A percentile compares a stretch with the other conserved stretches of the same genome.
These are phyloP conservation scores for Drosophila basisetae DNA, from an alignment of 2,888 invertebrate genomes.

Conservation along the genomic window DNA sequence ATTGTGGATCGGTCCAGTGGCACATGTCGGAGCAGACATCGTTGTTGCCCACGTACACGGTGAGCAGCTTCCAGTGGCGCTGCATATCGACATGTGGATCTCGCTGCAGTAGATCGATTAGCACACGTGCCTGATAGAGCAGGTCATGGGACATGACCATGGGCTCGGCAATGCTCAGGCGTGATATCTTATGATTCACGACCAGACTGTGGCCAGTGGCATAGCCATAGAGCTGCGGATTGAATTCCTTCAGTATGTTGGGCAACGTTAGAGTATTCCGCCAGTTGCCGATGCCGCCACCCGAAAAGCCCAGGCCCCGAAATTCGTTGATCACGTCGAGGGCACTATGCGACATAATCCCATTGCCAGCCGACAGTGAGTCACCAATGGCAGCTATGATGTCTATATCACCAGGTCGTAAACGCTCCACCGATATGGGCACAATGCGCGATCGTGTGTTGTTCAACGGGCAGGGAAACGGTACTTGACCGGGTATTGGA, in stretches of 20 bases:
- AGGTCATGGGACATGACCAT: slow-evolving; percentile 81
- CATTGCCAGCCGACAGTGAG: slow-evolving; percentile 87
- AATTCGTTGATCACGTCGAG: slow-evolving; percentile 86
- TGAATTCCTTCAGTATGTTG: slow-evolving; percentile 88
- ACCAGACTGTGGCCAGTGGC: slow-evolving; percentile 74
- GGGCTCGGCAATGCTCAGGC: slow-evolving; percentile 83
- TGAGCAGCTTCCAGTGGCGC: slow-evolving; percentile 88
- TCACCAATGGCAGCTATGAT: slow-evolving; percentile 88
- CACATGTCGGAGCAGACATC: slow-evolving; percentile 88
- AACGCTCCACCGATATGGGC: slow-evolving; percentile 86
- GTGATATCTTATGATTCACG: slow-evolving; percentile 67
- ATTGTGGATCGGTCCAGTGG: slow-evolving; percentile 83
- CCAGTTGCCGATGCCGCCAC: slow-evolving; percentile 87
- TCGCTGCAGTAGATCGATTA: slow-evolving; percentile 73
- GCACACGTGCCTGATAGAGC: slow-evolving; percentile 70
- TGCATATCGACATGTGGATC: slow-evolving; percentile 86
- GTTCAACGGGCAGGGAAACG: slow-evolving; percentile 84
- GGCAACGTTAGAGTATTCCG: slow-evolving; percentile 86
- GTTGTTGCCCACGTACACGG: slow-evolving; percentile 87
- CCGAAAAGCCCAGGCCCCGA: slow-evolving; percentile 86
- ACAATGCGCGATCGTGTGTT: slow-evolving; percentile 76
- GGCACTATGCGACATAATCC: slow-evolving; percentile 85
- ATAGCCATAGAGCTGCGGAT: slow-evolving; percentile 88
- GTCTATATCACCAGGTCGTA: slow-evolving; percentile 87
- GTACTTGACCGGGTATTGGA: slow-evolving; percentile 53